phyloP scores from a whole-genome alignment of 2,797 vertebrate species.

The Neosalanx taihuensis region DNA sequence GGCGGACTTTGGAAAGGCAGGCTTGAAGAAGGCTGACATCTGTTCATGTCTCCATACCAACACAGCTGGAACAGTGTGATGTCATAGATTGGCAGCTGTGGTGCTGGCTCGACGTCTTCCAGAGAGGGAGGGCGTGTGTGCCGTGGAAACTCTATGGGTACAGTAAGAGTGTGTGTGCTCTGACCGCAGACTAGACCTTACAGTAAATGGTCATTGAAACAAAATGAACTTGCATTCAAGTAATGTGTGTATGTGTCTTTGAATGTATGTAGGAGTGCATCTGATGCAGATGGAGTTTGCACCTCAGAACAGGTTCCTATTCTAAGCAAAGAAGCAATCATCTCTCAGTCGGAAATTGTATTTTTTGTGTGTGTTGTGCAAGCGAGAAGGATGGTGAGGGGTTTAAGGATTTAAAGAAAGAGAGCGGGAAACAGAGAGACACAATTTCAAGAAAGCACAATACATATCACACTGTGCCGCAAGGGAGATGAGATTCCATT shows the following conservation, averaged over 20 bases:
- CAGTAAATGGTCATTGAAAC: too few species aligned
- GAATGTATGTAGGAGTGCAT: background rate
- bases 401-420: too few species aligned
- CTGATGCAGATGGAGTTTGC: too few species aligned
- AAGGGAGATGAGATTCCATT: slow-evolving; percentile 2
- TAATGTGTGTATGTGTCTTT: too few species aligned
- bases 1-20: slow-evolving; percentile 26
- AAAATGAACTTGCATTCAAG: too few species aligned
- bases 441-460: background rate
- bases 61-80: slow-evolving; percentile 58
- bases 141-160: background rate
- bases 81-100: slow-evolving; percentile 55
- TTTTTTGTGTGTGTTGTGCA: too few species aligned
- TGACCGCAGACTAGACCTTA: too few species aligned
- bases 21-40: slow-evolving; percentile 49
- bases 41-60: slow-evolving; percentile 47
- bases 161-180: background rate
- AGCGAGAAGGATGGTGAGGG: too few species aligned
- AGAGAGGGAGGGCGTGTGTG: slow-evolving; percentile 20
- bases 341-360: background rate
- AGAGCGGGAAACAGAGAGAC: too few species aligned
- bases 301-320: too few species aligned
- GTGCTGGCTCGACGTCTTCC: background rate
- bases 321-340: too few species aligned
- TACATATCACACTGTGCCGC: background rate